A percentile compares a stretch with the other conserved stretches of the same genome.
These are phyloP conservation scores for Maccullochella peelii DNA, from an alignment of 2,113 vertebrate genomes.

Conservation along the genomic window DNA sequence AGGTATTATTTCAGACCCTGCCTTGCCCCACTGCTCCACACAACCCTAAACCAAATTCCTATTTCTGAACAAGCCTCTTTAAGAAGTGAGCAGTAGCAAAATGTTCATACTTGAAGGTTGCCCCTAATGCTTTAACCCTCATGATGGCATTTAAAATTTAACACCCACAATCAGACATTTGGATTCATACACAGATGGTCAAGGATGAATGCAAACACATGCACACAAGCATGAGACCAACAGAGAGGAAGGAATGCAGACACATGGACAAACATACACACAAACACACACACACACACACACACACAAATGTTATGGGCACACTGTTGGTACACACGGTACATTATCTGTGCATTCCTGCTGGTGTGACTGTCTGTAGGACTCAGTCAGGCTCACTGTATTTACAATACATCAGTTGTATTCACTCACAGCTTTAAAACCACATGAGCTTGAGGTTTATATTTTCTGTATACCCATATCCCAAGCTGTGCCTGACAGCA, in stretches of 20 bases:
- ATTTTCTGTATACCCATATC: background rate
- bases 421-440: background rate
- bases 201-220: conserved; percentile 3
- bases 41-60: background rate
- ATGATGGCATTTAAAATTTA: background rate
- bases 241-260: background rate
- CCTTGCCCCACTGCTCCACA: too few species aligned
- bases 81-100: background rate
- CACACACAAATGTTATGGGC: background rate
- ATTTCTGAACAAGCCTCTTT: background rate
- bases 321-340: background rate
- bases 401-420: conserved; percentile 24
- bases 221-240: conserved; percentile 6
- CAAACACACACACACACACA: background rate
- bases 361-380: conserved; percentile 1
- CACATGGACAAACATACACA: too few species aligned
- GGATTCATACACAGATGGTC: conserved; percentile 11
- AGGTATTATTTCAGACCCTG: background rate
- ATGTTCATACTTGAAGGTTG: background rate
- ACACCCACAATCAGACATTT: background rate
- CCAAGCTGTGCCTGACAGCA: background rate
- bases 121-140: background rate
- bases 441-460: conserved; percentile 11
- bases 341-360: conserved; percentile 19
- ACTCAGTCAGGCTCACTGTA: conserved; percentile 15